Conservation (phyloP, 2,888 invertebrate species). For the Norana najaformis region DNA sequence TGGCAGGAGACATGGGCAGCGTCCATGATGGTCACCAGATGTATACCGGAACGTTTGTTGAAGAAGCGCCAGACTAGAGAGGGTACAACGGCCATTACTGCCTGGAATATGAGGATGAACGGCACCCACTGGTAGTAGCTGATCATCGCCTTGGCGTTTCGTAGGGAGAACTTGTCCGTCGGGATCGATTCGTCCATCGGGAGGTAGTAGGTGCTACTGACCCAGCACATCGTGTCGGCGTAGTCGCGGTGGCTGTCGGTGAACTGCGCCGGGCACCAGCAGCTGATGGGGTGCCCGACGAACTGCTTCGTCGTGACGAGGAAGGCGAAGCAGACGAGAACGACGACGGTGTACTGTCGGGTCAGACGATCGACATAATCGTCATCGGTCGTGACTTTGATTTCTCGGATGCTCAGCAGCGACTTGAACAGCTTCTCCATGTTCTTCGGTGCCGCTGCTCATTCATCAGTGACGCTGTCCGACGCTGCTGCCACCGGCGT, state of each 20-base stretch:
- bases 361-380: conserved; percentile 46
- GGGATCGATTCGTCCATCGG: conserved; percentile 43
- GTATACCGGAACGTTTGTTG: conserved; percentile 46
- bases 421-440: conserved; percentile 49
- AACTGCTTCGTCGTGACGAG: conserved; percentile 48
- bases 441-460: not conserved
- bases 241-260: conserved; percentile 46
- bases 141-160: conserved; percentile 36
- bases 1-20: conserved; percentile 46
- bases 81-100: conserved; percentile 44
- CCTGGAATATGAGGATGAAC: conserved; percentile 46
- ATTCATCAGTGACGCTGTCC: not conserved
- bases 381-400: conserved; percentile 46
- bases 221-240: conserved; percentile 48
- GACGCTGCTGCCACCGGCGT: not conserved
- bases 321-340: conserved; percentile 46
- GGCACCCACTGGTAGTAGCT: conserved; percentile 49
- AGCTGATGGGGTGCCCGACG: conserved; percentile 47
- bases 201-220: conserved; percentile 47
- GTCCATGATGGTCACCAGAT: conserved; percentile 46
- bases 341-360: conserved; percentile 46
- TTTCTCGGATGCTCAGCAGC: conserved; percentile 44
- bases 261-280: conserved; percentile 48
- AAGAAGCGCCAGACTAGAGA: conserved; percentile 47
- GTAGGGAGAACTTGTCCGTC: conserved; percentile 28